A percentile compares a stretch with the other conserved stretches of the same genome.
Evolutionary conservation across 2,113 vertebrate genomes (phyloP).

Genomic region (Aldabrachelys gigantea): DNA sequence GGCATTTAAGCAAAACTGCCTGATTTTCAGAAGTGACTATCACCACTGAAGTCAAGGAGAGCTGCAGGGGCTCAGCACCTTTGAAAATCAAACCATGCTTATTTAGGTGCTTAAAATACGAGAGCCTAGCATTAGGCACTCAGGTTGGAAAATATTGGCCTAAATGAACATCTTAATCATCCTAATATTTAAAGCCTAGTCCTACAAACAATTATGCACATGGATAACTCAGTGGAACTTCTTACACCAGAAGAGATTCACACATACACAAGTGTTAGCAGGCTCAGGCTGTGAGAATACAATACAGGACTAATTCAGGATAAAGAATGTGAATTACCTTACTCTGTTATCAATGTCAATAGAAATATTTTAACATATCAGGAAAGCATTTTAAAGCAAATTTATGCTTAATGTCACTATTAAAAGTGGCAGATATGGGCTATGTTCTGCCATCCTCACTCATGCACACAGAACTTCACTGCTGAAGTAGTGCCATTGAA

Average conservation of each 20-base stretch:
- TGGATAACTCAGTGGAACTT: background rate
- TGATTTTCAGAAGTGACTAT: background rate
- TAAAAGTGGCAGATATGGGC: too few relatives aligned
- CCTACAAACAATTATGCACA: background rate
- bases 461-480: too few relatives aligned
- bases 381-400: too few relatives aligned
- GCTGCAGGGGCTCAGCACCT: background rate
- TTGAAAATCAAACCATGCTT: background rate
- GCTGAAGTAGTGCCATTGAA: background rate
- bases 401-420: too few relatives aligned
- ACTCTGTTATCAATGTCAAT: too few relatives aligned
- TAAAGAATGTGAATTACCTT: too few relatives aligned
- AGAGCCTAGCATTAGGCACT: background rate
- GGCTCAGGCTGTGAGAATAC: background rate
- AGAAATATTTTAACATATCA: too few relatives aligned
- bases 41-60: background rate
- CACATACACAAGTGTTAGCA: background rate
- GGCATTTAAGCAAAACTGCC: background rate
- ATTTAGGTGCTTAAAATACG: background rate
- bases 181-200: background rate
- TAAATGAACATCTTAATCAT: background rate
- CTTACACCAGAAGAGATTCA: background rate
- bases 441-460: too few relatives aligned
- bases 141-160: background rate
- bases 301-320: too few relatives aligned